Evolutionary conservation across 2,113 vertebrate species (phyloP).

Genomic region (Okapia johnstoni): DNA sequence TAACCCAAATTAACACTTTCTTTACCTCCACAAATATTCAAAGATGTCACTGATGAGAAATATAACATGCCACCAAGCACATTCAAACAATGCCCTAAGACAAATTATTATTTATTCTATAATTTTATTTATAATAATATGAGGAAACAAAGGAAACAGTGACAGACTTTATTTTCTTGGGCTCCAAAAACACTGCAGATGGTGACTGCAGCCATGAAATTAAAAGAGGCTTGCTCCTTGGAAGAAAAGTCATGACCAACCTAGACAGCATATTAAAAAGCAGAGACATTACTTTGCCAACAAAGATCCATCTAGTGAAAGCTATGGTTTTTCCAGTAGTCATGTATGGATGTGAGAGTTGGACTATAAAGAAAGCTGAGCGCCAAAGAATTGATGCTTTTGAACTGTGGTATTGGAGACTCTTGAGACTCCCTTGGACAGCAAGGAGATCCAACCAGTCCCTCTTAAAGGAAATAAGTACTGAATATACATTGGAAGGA

Average conservation of each 20-base stretch:
- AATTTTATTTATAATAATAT: neutral
- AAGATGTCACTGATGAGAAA: neutral
- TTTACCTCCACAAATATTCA: neutral
- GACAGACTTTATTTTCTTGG: neutral
- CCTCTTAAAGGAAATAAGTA: neutral
- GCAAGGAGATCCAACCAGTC: neutral
- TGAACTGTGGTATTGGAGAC: neutral
- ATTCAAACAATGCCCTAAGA: neutral
- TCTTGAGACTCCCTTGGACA: neutral
- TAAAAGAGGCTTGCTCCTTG: neutral
- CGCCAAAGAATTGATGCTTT: neutral
- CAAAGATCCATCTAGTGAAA: neutral
- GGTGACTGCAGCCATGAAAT: neutral
- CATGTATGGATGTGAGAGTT: neutral
- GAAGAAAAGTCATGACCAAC: neutral
- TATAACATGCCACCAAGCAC: neutral
- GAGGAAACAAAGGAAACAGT: neutral
- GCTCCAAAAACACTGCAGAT: neutral
- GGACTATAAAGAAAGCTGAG: neutral
- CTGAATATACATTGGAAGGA: neutral
- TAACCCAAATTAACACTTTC: neutral
- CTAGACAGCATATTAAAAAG: neutral
- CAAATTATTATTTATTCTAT: neutral
- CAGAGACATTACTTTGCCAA: neutral
- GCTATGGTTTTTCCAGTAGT: neutral